A percentile compares a stretch with the other conserved stretches of the same genome.
phyloP scores from a whole-genome alignment of 2,113 vertebrate species.

The Oreochromis tanganicae region DNA sequence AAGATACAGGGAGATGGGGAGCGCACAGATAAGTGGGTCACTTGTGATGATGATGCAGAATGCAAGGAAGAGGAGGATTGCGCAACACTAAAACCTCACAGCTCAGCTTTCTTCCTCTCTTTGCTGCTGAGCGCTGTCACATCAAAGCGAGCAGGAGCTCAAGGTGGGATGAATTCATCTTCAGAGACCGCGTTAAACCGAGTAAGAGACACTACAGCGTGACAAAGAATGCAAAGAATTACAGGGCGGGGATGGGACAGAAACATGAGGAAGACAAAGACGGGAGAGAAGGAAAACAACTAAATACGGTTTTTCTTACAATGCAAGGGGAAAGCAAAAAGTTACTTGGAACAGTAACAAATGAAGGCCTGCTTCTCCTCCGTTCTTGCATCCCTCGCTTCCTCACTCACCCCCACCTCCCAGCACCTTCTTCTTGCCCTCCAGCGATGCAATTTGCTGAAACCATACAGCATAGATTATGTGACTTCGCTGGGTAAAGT shows the following conservation, averaged over 20 bases:
- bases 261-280: background rate
- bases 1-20: background rate
- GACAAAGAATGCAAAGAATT: background rate
- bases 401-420: background rate
- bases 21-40: constrained; percentile 44
- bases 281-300: background rate
- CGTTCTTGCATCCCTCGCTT: background rate
- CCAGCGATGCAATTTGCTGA: constrained; percentile 21
- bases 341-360: background rate
- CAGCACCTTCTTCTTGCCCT: background rate
- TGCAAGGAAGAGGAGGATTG: constrained; percentile 38
- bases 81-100: constrained; percentile 31
- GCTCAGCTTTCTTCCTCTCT: constrained; percentile 40
- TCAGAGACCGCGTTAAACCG: background rate
- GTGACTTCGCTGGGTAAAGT: constrained; percentile 47
- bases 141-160: constrained; percentile 34
- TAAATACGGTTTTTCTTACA: background rate
- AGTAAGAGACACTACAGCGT: background rate
- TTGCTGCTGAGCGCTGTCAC: constrained; percentile 19
- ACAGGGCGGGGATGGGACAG: background rate
- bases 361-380: background rate
- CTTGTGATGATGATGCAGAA: constrained; percentile 36
- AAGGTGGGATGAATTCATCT: constrained; percentile 44
- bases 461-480: constrained; percentile 18
- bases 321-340: background rate